Base-by-base conservation (phyloP, 2,888 invertebrate genomes). In the Camponotus fellah region DNA sequence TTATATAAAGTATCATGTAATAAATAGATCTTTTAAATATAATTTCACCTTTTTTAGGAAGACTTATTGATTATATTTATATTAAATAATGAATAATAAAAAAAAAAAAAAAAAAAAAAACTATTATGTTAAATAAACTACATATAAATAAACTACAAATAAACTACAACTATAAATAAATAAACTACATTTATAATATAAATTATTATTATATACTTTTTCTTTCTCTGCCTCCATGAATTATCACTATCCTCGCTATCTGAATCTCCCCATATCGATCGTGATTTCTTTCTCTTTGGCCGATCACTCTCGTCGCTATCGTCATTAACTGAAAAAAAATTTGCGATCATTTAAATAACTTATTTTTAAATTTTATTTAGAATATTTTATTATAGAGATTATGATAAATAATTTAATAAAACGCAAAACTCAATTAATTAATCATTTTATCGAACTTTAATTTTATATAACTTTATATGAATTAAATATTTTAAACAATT, bases 231-330 rank as follows among this genome's bases (percentile, higher is more conserved):
- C 14, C 95, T 95, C 96, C 96, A 96, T 0, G 96, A 96, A 66
- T 95, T 95, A 83, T 96, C 97, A 64, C 96, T 96, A 74, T 96
- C 96, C 75, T 96, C 96, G 60, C 96, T 96, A 74, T 96, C 96
- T 0, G 96, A 96, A 77, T 96, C 96, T 9, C 90, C 91, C 95
- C 96, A 96, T 82, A 95, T 95, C 0, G 96, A 95, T 88, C 96
- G 95, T 80, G 96, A 96, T 86, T 96, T 96, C 91, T 96, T 96
- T 79, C 95, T 95, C 83, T 95, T 95, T 26, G 96, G 95, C 4
- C 95, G 95, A 81, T 96, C 95, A 86, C 96, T 96, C n/a, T 96
- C 96, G 75, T 96, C 96, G 86, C 95, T 95, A 83, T 96, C 95
- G 85, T 96, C 95, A 83, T 97, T 96, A 82, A 96, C 94, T 94